A percentile compares a stretch with the other conserved stretches of the same genome.
Evolutionary conservation across 2,888 invertebrate species (phyloP).

Genomic region (Agriopis leucophaearia): DNA sequence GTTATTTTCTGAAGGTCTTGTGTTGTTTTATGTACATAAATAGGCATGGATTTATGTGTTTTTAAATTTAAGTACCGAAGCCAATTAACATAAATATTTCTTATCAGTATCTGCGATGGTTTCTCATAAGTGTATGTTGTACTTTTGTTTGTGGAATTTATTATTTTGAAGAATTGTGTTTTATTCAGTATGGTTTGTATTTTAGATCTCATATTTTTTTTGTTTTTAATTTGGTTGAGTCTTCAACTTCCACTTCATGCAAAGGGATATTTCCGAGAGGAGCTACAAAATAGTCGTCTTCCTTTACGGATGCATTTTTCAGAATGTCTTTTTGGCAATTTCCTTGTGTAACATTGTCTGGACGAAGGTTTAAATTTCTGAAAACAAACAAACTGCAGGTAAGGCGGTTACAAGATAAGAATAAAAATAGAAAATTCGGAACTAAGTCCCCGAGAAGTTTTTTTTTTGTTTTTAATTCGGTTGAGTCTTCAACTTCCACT

Average conservation of each 20-base stretch:
- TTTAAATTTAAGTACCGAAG: conserved; percentile 65
- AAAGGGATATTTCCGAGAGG: conserved; percentile 95
- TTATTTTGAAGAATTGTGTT: conserved; percentile 65
- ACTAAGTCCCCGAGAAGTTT: conserved; percentile 51
- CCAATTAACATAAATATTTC: conserved; percentile 74
- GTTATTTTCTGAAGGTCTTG: conserved; percentile 31
- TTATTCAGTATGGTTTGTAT: conserved; percentile 62
- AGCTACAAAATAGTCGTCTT: conserved; percentile 97
- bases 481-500: conserved; percentile 45
- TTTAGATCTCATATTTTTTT: conserved; percentile 76
- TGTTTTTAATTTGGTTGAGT: conserved; percentile 44
- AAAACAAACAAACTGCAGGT: conserved; percentile 51
- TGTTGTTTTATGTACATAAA: conserved; percentile 57
- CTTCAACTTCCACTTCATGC: conserved; percentile 75
- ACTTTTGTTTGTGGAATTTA: conserved; percentile 47
- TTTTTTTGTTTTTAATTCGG: conserved; percentile 54
- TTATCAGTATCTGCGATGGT: conserved; percentile 66
- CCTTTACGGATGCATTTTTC: conserved; percentile 90
- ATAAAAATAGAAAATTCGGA: not conserved
- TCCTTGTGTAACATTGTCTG: conserved; percentile 90
- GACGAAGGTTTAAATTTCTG: conserved; percentile 89
- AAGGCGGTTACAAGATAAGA: not conserved
- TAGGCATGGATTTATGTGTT: conserved; percentile 64
- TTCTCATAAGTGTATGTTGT: conserved; percentile 58
- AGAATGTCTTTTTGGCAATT: conserved; percentile 90